Conservation (phyloP, 2,113 vertebrate genomes). For the Colistium nudipinnis region DNA sequence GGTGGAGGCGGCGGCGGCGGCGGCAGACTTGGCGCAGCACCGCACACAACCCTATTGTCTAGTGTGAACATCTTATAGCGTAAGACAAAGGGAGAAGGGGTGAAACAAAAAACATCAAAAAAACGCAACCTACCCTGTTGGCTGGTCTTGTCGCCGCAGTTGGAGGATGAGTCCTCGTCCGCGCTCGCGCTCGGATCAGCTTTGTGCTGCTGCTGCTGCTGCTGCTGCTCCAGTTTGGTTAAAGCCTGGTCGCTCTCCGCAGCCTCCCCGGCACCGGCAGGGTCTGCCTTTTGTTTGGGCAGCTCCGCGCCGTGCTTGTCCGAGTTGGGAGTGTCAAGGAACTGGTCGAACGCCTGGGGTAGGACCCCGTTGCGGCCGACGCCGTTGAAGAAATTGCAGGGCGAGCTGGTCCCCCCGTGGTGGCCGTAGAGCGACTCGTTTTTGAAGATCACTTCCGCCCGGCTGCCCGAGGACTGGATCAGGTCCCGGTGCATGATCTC, state of each 20-base stretch:
- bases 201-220: too few relatives aligned
- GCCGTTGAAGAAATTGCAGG: conserved; percentile 89
- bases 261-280: conserved; percentile 75
- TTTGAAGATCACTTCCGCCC: conserved; percentile 94
- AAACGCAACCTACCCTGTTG: conserved; percentile 86
- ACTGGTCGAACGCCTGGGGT: conserved; percentile 97
- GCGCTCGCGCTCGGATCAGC: conserved; percentile 80
- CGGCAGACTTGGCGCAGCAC: conserved; percentile 61
- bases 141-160: conserved; percentile 90
- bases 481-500: conserved; percentile 91
- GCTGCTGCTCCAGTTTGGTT: conserved; percentile 82
- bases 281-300: conserved; percentile 86
- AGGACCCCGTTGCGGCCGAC: conserved; percentile 96
- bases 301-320: conserved; percentile 76
- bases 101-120: too few relatives aligned
- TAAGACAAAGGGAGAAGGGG: conserved; percentile 6
- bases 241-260: conserved; percentile 82
- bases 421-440: conserved; percentile 89
- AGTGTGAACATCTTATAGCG: conserved; percentile 15
- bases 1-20: too few relatives aligned
- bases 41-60: conserved; percentile 57
- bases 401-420: conserved; percentile 82
- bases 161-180: conserved; percentile 88
- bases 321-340: conserved; percentile 86
- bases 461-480: conserved; percentile 85